Evolutionary conservation across 2,797 vertebrate genomes (phyloP), one percentile per base, ranked within the genome.

Genomic region (Hephaestus fuliginosus): DNA sequence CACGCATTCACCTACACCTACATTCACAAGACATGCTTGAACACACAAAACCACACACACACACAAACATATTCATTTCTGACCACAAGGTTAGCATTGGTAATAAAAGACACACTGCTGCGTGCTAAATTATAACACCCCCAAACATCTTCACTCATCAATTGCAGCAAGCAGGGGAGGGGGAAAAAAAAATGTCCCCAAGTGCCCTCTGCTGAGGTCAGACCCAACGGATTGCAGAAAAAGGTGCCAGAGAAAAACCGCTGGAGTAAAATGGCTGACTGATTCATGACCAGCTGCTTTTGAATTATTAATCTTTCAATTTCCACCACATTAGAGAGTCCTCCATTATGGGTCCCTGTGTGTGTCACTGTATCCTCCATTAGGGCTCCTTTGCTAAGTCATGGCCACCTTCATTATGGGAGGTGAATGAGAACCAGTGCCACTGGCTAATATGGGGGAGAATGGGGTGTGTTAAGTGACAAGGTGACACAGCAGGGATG

Each of bases 281-380:
- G 96, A 98, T 97, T 97, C 96, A 97, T 96, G 95, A 95, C 93
- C 93, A 93, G 91, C 93, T 93, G 90, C 95, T 95, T 95, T 95
- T 98, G 96, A 97, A 98, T 98, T 97, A 98, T 98, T 97, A 96
- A 98, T 97, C 93, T 89, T 95, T 96, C 97, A 96, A 98, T 97
- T 98, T 97, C 95, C 95, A 93, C 90, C 55, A 83, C 95, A 95
- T 96, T 96, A 96, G 96, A 95, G 94, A 93, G 94, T 89, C 89
- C 89, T 94, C 92, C 94, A 95, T 95, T 96, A 94, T 67, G 78
- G 92, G 87, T 89, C 87, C 91, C 90, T 86, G 89, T 86, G 91
- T 90, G 88, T 94, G 93, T 91, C 92, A 90, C 88, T 76, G 88
- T 81, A 89, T 88, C 90, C 86, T 86, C 92, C 90, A 91, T 93